Conservation (phyloP, 2,888 invertebrate species). For the Stenodema calcarata region DNA sequence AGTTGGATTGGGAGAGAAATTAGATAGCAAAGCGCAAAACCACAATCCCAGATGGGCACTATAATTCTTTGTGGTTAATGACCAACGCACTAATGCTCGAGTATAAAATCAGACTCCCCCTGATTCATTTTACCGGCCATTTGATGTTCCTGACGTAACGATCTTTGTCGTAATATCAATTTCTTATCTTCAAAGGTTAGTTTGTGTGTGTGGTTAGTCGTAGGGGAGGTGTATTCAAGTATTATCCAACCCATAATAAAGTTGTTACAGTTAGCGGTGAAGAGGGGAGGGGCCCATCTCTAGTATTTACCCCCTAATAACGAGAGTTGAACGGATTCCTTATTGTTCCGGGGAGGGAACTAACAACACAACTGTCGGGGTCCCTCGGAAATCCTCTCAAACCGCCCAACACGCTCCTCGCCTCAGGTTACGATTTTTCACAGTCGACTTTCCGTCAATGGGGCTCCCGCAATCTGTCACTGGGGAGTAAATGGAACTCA, state of each 20-base stretch:
- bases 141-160: neutral
- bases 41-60: too few relatives aligned
- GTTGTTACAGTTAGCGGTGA: conserved; percentile 28
- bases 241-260: conserved; percentile 20
- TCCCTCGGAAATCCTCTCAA: neutral
- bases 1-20: too few relatives aligned
- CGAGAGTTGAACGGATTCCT: conserved; percentile 44
- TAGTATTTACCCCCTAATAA: conserved; percentile 44
- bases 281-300: neutral
- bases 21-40: too few relatives aligned
- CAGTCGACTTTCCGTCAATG: conserved; percentile 41
- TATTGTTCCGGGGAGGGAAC: conserved; percentile 10
- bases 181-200: neutral
- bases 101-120: too few relatives aligned
- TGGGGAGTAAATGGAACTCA: neutral
- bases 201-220: neutral
- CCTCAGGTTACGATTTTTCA: conserved; percentile 43
- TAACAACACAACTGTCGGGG: neutral
- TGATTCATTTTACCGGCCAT: too few relatives aligned
- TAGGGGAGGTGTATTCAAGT: neutral
- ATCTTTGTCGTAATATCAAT: neutral
- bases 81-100: too few relatives aligned
- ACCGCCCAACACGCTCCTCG: conserved; percentile 27
- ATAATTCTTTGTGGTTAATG: too few relatives aligned
- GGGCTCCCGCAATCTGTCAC: conserved; percentile 23